Evolutionary conservation across 2,888 invertebrate genomes (phyloP), one percentile per base, ranked within the genome.

Genomic region (Stegophylla sp.): DNA sequence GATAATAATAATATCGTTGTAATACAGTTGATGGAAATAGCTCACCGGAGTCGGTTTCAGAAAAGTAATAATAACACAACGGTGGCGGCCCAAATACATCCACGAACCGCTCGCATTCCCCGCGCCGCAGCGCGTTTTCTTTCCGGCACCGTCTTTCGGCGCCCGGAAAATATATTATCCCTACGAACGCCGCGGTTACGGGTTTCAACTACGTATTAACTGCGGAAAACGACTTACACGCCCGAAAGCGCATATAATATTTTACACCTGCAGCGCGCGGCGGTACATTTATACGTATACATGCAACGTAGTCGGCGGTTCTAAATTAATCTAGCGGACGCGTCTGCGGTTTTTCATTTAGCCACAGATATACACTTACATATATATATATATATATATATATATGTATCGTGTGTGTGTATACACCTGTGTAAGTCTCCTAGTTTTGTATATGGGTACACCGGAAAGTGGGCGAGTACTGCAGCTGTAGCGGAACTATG

Each of bases 261-360:
- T 20, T 56, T 23, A 56, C 20, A 56, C 56, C 23, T 23, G 56
- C 23, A 10, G 20, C 20, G 45, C 15, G 53, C 12, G 10, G 12
- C 20, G 20, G 20, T 56, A 56, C 3, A 56, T 56, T 3, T 20
- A 9, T 13, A 12, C 12, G 15, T 13, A 45, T 45, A 9, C 45
- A 5, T 15, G 45, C 12, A 17, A 10, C 23, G 41, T 43, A 23
- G n/a, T 72, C 56, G 56, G 23, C 17, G 23, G 72, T 43, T 26
- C 17, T 56, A 43, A 72, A 72, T 72, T 72, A 43, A 34, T 56
- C 34, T 41, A 41, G 17, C 23, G 41, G n/a, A 45, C 56, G 56
- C 34, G 34, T 20, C 28, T 28, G 56, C 5, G 20, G 53, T 71
- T 41, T 34, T 17, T 13, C 41, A 51, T 41, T 23, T 23, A 41